Evolutionary conservation across 2,888 invertebrate species (phyloP), one percentile per base, ranked within the genome.

Genomic region (Heteromurus nitidus): DNA sequence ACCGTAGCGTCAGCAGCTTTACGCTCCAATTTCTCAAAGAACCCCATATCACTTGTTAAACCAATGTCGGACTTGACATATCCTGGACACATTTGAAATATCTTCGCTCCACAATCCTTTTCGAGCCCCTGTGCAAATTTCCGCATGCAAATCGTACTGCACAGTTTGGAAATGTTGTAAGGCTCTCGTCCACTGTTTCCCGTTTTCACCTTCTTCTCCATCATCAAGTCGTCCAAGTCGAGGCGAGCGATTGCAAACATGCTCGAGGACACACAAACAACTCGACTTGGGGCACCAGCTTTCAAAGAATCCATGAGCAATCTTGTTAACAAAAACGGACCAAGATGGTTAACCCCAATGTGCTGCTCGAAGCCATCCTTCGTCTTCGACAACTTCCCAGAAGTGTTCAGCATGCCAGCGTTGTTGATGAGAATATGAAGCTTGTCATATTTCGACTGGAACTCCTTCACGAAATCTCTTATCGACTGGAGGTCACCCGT

Each of bases 261-360:
- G 1, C 85, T 76, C 2, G 89, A 88, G 0, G 88, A 84, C 9
- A 88, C 87, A n/a, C 87, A 85, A n/a, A 88, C 87, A 36, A 88
- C 82, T 30, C 50, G 73, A 44, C 87, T 85, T 7, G 85, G 82
- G 3, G 86, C 84, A 1, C 88, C 86, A 64, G 86, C 83, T 69
- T 89, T 88, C 72, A 90, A 84, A 9, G 88, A 79, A 31, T 90
- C 88, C 28, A 89, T 81, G 13, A 91, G 88, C 11, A 90, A 85
- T 72, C 89, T 89, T 0, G 90, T 90, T 64, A 91, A 84, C 16
- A 73, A 55, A 55, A 73, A 47, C 84, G 91, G 91, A 0, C 90
- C 90, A 75, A 90, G 86, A 80, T 90, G 88, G 82, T 90, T 90
- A 7, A 89, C 88, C 36, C 88, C 89, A 84, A 89, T 89, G 80